Percentiles rank a stretch among this genome's conserved stretches.
Conservation (phyloP, 2,797 vertebrate genomes). For the Sus cebifrons region DNA sequence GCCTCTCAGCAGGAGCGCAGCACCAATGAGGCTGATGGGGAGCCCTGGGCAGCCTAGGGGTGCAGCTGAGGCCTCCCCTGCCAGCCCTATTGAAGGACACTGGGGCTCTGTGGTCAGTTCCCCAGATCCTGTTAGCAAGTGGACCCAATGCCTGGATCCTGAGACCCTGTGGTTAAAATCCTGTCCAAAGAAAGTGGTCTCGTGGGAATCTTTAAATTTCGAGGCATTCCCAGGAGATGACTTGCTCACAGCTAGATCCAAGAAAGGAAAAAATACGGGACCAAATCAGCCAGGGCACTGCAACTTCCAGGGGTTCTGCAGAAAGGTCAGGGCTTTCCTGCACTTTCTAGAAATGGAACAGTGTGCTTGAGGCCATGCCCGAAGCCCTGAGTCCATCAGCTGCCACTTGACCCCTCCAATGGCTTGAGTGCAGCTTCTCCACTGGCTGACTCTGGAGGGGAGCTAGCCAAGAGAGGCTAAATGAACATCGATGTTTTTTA, state of each 20-base stretch:
- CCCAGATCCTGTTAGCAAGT: neutral
- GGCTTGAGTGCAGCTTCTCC: neutral
- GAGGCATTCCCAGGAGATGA: neutral
- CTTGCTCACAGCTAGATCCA: neutral
- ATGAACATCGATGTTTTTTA: neutral
- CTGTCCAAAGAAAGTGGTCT: neutral
- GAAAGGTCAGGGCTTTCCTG: neutral
- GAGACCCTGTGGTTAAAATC: neutral
- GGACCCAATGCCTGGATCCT: neutral
- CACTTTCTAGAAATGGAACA: conserved; percentile 15
- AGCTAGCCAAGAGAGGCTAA: neutral
- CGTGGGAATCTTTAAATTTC: neutral
- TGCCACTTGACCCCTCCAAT: neutral
- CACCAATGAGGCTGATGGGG: neutral
- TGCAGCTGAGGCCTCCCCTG: neutral
- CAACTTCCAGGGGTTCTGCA: neutral
- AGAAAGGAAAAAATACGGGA: neutral
- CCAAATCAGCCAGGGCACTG: neutral
- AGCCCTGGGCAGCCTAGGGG: fast-evolving
- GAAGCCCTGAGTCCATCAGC: neutral
- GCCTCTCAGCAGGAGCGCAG: neutral
- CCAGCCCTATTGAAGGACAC: fast-evolving
- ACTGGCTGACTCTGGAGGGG: neutral
- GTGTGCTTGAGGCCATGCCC: neutral
- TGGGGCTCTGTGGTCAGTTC: neutral